These are phyloP conservation scores for Cirrhinus molitorella DNA, from an alignment of 2,797 vertebrate species.

Conservation along the genomic window DNA sequence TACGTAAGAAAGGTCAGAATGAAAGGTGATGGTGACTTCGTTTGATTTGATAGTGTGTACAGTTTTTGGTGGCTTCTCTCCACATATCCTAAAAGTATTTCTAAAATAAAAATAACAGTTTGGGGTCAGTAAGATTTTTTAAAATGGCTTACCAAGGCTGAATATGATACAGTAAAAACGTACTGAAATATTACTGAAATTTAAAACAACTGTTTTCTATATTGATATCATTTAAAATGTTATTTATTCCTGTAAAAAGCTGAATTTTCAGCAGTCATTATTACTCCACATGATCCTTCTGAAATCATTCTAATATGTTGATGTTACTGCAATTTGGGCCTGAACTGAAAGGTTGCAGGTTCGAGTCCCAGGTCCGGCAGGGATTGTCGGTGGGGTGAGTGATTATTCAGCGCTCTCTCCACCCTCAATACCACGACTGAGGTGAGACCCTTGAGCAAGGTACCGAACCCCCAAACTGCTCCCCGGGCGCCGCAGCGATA, in stretches of 20 bases:
- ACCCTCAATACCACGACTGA: too few relatives aligned
- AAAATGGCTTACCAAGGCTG: too few relatives aligned
- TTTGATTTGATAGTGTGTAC: conserved; percentile 79
- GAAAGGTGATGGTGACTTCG: conserved; percentile 79
- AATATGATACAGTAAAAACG: background rate
- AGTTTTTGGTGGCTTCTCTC: conserved; percentile 66
- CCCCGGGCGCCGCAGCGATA: too few relatives aligned
- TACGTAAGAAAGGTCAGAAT: conserved; percentile 85
- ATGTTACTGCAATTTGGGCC: too few relatives aligned
- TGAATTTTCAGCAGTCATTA: background rate
- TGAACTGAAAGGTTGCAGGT: too few relatives aligned
- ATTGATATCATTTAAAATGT: background rate
- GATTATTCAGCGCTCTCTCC: too few relatives aligned
- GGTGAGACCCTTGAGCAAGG: too few relatives aligned
- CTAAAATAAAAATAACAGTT: background rate
- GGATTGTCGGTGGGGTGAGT: too few relatives aligned
- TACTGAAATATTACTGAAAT: background rate
- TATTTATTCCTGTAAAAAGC: background rate
- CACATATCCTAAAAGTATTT: conserved; percentile 82
- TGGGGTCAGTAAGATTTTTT: background rate
- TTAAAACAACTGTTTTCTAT: background rate
- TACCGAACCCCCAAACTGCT: too few relatives aligned
- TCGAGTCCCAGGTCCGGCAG: too few relatives aligned
- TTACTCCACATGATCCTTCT: background rate
- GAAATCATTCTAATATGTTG: background rate